Conservation (phyloP, 2,888 invertebrate species). For the Pandemis corylana region DNA sequence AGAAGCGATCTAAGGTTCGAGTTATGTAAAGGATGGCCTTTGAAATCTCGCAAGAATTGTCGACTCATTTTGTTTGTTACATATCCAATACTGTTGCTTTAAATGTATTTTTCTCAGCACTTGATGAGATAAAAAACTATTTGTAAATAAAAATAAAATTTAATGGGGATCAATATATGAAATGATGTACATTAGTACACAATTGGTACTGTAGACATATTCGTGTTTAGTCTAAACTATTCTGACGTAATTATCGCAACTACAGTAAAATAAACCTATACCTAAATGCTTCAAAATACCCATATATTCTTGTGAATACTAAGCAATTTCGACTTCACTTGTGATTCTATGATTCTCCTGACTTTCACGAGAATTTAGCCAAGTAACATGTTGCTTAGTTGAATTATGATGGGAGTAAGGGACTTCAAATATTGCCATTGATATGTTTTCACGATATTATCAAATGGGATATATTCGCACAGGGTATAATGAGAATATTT, state of each 20-base stretch:
- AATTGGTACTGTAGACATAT: constrained; percentile 82
- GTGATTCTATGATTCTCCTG: constrained; percentile 55
- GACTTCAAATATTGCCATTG: constrained; percentile 76
- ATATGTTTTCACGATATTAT: constrained; percentile 75
- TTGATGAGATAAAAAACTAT: constrained; percentile 71
- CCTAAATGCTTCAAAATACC: constrained; percentile 59
- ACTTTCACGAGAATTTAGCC: constrained; percentile 64
- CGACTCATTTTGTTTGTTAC: constrained; percentile 39
- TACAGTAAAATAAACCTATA: constrained; percentile 61
- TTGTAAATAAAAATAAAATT: constrained; percentile 83
- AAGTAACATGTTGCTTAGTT: constrained; percentile 70
- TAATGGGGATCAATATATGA: constrained; percentile 84
- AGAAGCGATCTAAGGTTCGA: constrained; percentile 45
- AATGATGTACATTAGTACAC: constrained; percentile 80
- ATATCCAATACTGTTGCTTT: constrained; percentile 48
- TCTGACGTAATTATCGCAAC: constrained; percentile 66
- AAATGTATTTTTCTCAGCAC: constrained; percentile 57
- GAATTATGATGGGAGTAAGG: constrained; percentile 77
- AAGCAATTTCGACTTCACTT: constrained; percentile 49
- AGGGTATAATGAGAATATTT: constrained; percentile 81
- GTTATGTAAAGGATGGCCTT: constrained; percentile 43
- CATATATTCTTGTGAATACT: constrained; percentile 63
- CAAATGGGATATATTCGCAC: constrained; percentile 78
- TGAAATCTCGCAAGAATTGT: constrained; percentile 30
- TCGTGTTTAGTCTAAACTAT: constrained; percentile 79